Conservation (phyloP, 2,113 vertebrate species). For the Boulengerochromis microlepis region DNA sequence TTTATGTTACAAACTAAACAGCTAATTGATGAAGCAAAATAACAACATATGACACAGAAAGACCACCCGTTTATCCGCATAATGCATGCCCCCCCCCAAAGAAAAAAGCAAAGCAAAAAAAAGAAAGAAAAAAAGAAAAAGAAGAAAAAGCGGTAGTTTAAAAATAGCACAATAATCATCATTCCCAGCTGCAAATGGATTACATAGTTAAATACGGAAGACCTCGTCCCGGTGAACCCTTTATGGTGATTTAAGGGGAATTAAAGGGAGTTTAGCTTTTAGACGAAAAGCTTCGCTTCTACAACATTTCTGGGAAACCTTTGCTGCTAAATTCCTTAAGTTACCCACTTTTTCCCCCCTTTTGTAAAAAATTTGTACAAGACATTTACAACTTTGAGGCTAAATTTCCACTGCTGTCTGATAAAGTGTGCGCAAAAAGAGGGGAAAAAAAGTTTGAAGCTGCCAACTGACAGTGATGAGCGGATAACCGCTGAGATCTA, state of each 20-base stretch:
- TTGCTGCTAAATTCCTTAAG: background rate
- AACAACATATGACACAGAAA: background rate
- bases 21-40: background rate
- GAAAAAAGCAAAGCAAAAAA: background rate
- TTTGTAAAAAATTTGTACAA: background rate
- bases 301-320: background rate
- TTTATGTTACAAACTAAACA: background rate
- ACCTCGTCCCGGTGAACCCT: background rate
- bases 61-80: background rate
- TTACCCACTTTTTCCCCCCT: fast-evolving
- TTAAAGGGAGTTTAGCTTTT: background rate
- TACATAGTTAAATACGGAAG: background rate
- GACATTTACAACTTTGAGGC: background rate
- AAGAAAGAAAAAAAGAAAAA: background rate
- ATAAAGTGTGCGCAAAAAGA: background rate
- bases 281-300: background rate
- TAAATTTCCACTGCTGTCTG: background rate
- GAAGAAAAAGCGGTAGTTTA: background rate
- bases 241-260: background rate
- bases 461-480: constrained; percentile 3
- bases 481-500: background rate
- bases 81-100: fast-evolving
- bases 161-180: background rate
- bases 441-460: constrained; percentile 49
- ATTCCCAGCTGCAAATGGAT: background rate